Conservation (phyloP, 1,140 invertebrate genomes). For the Trialeurodes vaporariorum region DNA sequence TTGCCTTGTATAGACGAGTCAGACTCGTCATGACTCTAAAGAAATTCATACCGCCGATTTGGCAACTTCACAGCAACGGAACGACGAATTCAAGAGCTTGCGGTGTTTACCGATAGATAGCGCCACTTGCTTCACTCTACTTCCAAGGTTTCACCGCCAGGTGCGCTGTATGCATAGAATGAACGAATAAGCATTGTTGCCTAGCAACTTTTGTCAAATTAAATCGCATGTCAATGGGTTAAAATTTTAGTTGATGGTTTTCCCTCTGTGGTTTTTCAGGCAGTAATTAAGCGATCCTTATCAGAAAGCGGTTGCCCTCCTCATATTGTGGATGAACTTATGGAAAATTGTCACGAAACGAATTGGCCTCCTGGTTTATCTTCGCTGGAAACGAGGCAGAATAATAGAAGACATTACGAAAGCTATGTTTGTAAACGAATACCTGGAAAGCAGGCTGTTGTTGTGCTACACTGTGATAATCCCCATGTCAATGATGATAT, state of each 20-base stretch:
- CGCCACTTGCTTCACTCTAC: too few species aligned
- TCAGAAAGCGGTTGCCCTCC: slow-evolving; percentile 85
- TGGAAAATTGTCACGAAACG: slow-evolving; percentile 94
- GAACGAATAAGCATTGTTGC: too few species aligned
- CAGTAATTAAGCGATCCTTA: slow-evolving; percentile 81
- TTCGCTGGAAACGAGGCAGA: slow-evolving; percentile 84
- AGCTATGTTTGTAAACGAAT: slow-evolving; percentile 89
- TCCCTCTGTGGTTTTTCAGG: slow-evolving; percentile 42
- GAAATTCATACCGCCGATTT: too few species aligned
- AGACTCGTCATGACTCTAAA: too few species aligned
- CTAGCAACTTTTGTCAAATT: too few species aligned
- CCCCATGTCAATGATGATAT: slow-evolving; percentile 88
- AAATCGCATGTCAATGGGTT: too few species aligned
- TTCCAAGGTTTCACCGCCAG: too few species aligned
- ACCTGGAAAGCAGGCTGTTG: slow-evolving; percentile 87
- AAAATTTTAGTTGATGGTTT: slow-evolving; percentile 1
- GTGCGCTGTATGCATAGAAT: too few species aligned
- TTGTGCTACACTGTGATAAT: slow-evolving; percentile 90
- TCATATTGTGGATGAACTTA: slow-evolving; percentile 84
- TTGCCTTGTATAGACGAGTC: too few species aligned
- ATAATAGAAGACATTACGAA: slow-evolving; percentile 83
- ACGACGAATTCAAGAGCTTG: too few species aligned
- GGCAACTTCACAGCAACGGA: too few species aligned
- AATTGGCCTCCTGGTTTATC: slow-evolving; percentile 86
- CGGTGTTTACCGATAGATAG: too few species aligned